Percentiles rank a stretch among this genome's conserved stretches.
Evolutionary conservation across 2,888 invertebrate species (phyloP).

Genomic region (Drosophila nr. perissopoda): DNA sequence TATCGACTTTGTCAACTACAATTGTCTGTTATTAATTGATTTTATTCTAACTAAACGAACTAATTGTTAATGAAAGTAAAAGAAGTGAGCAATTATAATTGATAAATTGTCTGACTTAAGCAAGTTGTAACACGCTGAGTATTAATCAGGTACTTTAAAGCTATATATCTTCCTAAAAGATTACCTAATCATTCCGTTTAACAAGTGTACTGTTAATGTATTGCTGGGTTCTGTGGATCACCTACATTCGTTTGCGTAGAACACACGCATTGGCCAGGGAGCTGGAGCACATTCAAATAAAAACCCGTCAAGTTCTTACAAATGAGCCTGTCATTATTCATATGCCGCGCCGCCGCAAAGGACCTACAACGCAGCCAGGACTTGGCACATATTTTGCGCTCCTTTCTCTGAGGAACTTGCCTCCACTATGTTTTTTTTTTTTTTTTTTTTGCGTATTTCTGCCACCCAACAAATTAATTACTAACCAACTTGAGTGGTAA

Average conservation of each 20-base stretch:
- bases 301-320: slow-evolving; percentile 68
- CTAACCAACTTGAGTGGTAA: slow-evolving; percentile 75
- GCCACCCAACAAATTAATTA: slow-evolving; percentile 76
- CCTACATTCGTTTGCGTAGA: slow-evolving; percentile 5
- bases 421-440: slow-evolving; percentile 21
- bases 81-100: background rate
- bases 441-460: slow-evolving; percentile 9
- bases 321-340: slow-evolving; percentile 79
- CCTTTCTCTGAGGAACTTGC: slow-evolving; percentile 57
- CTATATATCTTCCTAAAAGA: slow-evolving; percentile 3
- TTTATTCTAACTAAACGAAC: background rate
- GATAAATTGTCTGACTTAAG: background rate
- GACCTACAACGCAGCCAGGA: slow-evolving; percentile 39
- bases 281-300: slow-evolving; percentile 62
- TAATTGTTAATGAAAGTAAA: background rate
- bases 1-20: slow-evolving; percentile 6
- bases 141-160: background rate
- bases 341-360: slow-evolving; percentile 46
- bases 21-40: slow-evolving; percentile 9
- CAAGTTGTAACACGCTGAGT: background rate
- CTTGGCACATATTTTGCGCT: slow-evolving; percentile 69
- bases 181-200: slow-evolving; percentile 6
- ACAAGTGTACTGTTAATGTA: slow-evolving; percentile 8
- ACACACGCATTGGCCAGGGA: slow-evolving; percentile 2
- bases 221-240: slow-evolving; percentile 15